phyloP scores from a whole-genome alignment of 2,888 invertebrate genomes.

The Ornithoptera alexandrae region DNA sequence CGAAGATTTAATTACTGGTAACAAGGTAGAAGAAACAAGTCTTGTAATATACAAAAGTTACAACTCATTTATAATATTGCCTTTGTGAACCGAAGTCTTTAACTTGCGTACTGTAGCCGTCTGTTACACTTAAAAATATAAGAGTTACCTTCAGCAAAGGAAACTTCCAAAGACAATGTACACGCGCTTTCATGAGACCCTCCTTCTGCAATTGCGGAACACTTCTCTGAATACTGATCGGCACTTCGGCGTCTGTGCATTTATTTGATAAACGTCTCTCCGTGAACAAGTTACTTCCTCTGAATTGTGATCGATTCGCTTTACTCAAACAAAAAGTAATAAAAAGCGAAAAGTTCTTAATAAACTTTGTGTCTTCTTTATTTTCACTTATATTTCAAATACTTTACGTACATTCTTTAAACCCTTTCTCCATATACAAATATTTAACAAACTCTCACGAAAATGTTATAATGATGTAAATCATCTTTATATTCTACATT shows the following conservation, averaged over 20 bases:
- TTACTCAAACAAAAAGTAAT: conserved; percentile 4
- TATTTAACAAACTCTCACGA: not conserved
- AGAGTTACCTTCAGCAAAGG: not conserved
- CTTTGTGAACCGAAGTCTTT: not conserved
- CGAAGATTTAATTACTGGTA: too few relatives aligned
- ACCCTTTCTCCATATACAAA: not conserved
- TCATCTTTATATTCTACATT: too few relatives aligned
- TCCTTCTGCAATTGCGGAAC: conserved; percentile 23
- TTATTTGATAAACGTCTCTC: conserved; percentile 27
- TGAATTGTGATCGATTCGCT: conserved; percentile 17
- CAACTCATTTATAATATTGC: not conserved
- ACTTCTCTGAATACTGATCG: conserved; percentile 28
- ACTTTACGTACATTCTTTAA: not conserved
- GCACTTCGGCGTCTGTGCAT: conserved; percentile 16
- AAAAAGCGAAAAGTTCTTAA: not conserved
- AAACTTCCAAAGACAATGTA: conserved; percentile 21
- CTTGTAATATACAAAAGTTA: not conserved
- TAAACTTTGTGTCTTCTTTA: not conserved
- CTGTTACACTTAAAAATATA: not conserved
- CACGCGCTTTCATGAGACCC: conserved; percentile 10
- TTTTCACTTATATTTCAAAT: not conserved
- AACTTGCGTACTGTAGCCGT: not conserved
- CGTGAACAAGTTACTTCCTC: conserved; percentile 18
- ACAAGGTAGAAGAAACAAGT: too few relatives aligned
- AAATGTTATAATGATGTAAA: not conserved